A percentile compares a stretch with the other conserved stretches of the same genome.
Conservation (phyloP, 2,888 invertebrate genomes). For the Euzophera pinguis region DNA sequence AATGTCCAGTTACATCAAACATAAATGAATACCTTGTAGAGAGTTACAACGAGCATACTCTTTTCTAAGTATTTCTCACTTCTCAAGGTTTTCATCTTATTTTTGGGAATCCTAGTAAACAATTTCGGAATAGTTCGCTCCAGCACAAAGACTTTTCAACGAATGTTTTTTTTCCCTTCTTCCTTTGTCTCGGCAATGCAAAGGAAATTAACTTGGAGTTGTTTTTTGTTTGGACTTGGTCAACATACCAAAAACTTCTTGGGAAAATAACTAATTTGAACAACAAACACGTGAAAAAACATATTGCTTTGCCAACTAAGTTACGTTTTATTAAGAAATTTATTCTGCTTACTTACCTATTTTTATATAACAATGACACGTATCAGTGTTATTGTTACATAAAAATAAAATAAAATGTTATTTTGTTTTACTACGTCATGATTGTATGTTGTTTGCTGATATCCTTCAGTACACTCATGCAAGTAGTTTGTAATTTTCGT, state of each 20-base stretch:
- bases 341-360: too few relatives aligned
- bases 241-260: constrained; percentile 3
- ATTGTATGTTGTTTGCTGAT: too few relatives aligned
- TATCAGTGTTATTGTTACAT: too few relatives aligned
- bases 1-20: too few relatives aligned
- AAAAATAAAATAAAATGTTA: too few relatives aligned
- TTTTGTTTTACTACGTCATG: too few relatives aligned
- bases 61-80: not conserved
- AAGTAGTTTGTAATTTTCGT: too few relatives aligned
- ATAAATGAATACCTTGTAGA: too few relatives aligned
- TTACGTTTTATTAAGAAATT: not conserved
- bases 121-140: constrained; percentile 9
- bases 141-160: not conserved
- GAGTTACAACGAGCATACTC: not conserved
- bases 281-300: not conserved
- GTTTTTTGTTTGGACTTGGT: not conserved
- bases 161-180: constrained; percentile 1
- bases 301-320: not conserved
- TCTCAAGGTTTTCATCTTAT: not conserved
- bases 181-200: constrained; percentile 3
- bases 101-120: not conserved
- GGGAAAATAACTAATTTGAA: constrained; percentile 7
- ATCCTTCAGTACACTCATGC: too few relatives aligned
- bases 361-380: too few relatives aligned
- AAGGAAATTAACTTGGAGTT: constrained; percentile 7